These are phyloP conservation scores for Eptesicus fuscus DNA, from an alignment of 2,113 vertebrate genomes.

Conservation along the genomic window DNA sequence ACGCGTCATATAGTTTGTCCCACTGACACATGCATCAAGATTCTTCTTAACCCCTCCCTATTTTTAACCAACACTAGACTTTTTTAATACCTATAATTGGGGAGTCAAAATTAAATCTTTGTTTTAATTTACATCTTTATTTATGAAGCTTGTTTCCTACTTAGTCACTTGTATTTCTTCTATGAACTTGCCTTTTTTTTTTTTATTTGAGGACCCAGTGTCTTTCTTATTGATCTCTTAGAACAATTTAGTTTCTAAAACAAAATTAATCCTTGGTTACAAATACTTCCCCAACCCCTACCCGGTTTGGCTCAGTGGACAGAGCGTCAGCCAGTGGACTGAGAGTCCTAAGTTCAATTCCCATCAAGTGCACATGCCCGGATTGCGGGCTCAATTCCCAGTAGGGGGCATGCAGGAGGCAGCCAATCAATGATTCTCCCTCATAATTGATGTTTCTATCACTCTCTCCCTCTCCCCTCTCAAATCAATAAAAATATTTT, in stretches of 20 bases:
- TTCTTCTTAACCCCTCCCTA: not conserved
- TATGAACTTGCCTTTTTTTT: not conserved
- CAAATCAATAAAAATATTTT: too few species aligned
- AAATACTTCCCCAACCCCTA: not conserved
- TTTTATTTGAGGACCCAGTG: not conserved
- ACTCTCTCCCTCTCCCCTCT: too few species aligned
- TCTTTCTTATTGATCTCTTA: not conserved
- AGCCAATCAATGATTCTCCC: too few species aligned
- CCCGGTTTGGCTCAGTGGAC: too few species aligned
- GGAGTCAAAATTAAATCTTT: not conserved
- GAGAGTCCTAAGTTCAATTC: too few species aligned
- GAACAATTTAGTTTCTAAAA: not conserved
- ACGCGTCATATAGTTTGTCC: too few species aligned
- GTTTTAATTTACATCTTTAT: conserved; percentile 3
- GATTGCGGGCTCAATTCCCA: too few species aligned
- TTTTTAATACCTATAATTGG: not conserved
- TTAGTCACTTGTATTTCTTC: not conserved
- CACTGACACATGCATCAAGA: too few species aligned
- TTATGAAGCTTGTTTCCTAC: not conserved
- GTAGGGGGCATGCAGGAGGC: too few species aligned
- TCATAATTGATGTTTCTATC: too few species aligned
- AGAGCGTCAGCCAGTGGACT: too few species aligned
- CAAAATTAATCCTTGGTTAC: not conserved
- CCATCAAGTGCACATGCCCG: too few species aligned
- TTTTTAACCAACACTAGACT: not conserved